Evolutionary conservation across 1,140 invertebrate genomes (phyloP).

Genomic region (Aphaenogaster rudis): DNA sequence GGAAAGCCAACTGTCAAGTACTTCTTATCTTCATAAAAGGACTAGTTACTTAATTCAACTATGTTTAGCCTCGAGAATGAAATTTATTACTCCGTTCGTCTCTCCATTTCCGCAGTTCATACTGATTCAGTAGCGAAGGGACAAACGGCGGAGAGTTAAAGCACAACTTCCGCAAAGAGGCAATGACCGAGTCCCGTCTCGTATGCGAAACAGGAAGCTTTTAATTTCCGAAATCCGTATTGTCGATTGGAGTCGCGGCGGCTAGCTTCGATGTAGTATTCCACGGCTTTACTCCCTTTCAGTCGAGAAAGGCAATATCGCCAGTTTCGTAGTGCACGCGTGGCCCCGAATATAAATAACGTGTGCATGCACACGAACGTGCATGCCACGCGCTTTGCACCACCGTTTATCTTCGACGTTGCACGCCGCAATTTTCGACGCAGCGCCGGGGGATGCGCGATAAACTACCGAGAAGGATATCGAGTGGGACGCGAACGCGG

Average conservation of each 20-base stretch:
- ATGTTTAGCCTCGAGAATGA: neutral
- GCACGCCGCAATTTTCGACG: constrained; percentile 58
- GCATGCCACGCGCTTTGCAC: constrained; percentile 1
- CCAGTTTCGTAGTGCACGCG: constrained; percentile 49
- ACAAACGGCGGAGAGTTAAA: constrained; percentile 27
- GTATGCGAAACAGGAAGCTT: constrained; percentile 56
- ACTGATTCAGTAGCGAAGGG: neutral
- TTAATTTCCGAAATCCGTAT: constrained; percentile 69
- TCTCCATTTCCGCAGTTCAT: neutral
- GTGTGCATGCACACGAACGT: constrained; percentile 19
- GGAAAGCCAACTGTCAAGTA: neutral
- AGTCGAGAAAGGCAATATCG: constrained; percentile 57
- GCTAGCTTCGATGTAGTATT: neutral
- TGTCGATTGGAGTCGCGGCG: constrained; percentile 15
- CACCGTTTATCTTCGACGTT: constrained; percentile 48
- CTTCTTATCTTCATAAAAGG: neutral
- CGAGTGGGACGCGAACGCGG: constrained; percentile 24
- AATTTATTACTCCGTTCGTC: neutral
- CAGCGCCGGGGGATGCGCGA: constrained; percentile 52
- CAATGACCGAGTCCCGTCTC: neutral
- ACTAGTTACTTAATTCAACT: neutral
- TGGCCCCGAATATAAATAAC: constrained; percentile 65
- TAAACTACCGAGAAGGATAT: constrained; percentile 56
- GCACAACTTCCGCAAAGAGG: constrained; percentile 27
- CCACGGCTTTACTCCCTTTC: constrained; percentile 16